These are phyloP conservation scores for Rhynchophorus ferrugineus DNA, from an alignment of 1,140 invertebrate genomes.

Conservation along the genomic window DNA sequence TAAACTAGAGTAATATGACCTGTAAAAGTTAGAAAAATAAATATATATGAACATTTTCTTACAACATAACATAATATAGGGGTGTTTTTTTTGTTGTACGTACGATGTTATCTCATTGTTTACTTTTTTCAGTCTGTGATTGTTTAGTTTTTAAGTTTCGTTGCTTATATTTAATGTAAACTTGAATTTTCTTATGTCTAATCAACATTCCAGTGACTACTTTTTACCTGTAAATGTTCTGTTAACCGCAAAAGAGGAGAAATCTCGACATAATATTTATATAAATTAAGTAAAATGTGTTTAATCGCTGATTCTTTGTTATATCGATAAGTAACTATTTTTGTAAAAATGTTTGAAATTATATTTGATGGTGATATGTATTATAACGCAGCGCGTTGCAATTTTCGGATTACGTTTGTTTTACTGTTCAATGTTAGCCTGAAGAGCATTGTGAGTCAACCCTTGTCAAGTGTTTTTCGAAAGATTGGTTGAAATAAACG, in stretches of 20 bases:
- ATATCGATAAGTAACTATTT: too few relatives aligned
- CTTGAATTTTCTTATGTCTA: too few relatives aligned
- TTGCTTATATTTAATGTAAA: too few relatives aligned
- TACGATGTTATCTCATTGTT: not conserved
- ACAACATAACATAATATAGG: not conserved
- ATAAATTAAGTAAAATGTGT: too few relatives aligned
- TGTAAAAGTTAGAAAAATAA: not conserved
- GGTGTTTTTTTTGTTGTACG: not conserved
- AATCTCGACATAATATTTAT: too few relatives aligned
- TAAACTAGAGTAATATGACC: not conserved
- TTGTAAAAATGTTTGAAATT: not conserved
- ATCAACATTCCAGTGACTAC: too few relatives aligned
- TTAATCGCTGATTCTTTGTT: too few relatives aligned
- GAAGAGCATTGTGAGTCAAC: not conserved
- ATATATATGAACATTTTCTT: not conserved
- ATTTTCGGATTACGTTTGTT: not conserved
- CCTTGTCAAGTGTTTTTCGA: constrained; percentile 19
- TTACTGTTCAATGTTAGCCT: constrained; percentile 1
- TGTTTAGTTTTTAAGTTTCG: too few relatives aligned
- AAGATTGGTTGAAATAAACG: constrained; percentile 22
- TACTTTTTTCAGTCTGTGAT: not conserved
- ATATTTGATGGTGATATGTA: constrained; percentile 2
- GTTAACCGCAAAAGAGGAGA: too few relatives aligned
- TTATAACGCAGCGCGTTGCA: not conserved
- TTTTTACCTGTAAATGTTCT: too few relatives aligned